Evolutionary conservation across 35 echinoderm and acorn worm genomes (phyloP).

Genomic region (Nesometra sesokonis): DNA sequence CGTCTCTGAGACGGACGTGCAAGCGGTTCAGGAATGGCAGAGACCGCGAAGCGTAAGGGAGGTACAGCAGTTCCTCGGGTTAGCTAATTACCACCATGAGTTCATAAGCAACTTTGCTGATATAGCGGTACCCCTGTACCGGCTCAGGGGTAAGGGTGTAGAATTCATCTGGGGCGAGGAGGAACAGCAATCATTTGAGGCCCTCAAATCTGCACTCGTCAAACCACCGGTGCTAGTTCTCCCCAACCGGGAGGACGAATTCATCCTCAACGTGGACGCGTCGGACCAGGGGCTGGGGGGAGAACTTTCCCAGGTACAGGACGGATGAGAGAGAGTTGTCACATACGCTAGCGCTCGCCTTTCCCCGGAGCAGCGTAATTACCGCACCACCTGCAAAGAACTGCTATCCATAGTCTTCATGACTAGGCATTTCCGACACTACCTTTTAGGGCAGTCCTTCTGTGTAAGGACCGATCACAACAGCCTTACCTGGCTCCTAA

Average conservation of each 20-base stretch:
- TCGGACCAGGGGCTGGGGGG: too few relatives aligned
- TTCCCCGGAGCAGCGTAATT: not conserved
- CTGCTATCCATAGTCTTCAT: constrained; percentile 20
- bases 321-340: not conserved
- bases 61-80: constrained; percentile 26
- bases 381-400: constrained; percentile 36
- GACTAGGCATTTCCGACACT: constrained; percentile 39
- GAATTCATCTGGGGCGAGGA: constrained; percentile 20
- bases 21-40: constrained; percentile 11
- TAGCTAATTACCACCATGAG: constrained; percentile 29
- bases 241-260: not conserved
- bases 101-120: constrained; percentile 26
- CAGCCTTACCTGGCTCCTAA: constrained; percentile 35
- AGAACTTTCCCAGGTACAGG: not conserved
- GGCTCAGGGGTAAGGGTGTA: not conserved
- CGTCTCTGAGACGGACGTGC: not conserved
- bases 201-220: not conserved
- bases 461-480: constrained; percentile 38
- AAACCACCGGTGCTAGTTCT: constrained; percentile 8
- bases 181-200: constrained; percentile 28
- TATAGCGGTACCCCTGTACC: constrained; percentile 20
- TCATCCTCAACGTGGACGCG: too few relatives aligned
- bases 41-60: constrained; percentile 10
- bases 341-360: not conserved
- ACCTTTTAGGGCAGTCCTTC: constrained; percentile 22